Evolutionary conservation across 2,113 vertebrate genomes (phyloP).

Genomic region (Salvator merianae): DNA sequence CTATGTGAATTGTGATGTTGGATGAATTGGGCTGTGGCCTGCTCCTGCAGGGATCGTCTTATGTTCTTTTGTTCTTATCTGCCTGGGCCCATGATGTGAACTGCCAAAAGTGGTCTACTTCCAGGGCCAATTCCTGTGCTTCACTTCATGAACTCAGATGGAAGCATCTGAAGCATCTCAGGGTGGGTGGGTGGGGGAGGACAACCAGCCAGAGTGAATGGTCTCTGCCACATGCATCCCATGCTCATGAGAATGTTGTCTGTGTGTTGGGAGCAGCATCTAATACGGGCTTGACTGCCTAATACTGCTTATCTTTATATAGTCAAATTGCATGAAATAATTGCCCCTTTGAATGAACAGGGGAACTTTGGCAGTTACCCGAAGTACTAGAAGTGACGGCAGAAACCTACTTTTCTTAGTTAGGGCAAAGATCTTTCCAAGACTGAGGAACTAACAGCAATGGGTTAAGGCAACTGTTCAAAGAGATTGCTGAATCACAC

Average conservation of each 20-base stretch:
- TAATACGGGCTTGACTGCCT: neutral
- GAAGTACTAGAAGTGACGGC: neutral
- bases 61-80: too few species aligned
- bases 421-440: neutral
- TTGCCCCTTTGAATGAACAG: neutral
- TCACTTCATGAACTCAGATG: too few species aligned
- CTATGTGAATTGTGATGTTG: too few species aligned
- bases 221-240: neutral
- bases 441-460: neutral
- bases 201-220: neutral
- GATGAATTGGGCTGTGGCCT: too few species aligned
- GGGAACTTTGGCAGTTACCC: neutral
- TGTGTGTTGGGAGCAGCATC: too few species aligned
- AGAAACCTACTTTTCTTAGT: neutral
- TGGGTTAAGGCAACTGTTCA: neutral
- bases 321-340: neutral
- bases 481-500: neutral
- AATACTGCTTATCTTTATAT: neutral
- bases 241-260: too few species aligned
- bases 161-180: too few species aligned
- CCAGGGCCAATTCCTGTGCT: too few species aligned
- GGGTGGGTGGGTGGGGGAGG: neutral
- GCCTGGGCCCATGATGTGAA: too few species aligned
- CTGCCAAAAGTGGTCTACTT: too few species aligned
- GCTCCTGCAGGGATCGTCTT: too few species aligned